Percentiles rank a stretch among this genome's conserved stretches.
phyloP scores from a whole-genome alignment of 1,140 invertebrate genomes.

The Drosophila kikkawai region DNA sequence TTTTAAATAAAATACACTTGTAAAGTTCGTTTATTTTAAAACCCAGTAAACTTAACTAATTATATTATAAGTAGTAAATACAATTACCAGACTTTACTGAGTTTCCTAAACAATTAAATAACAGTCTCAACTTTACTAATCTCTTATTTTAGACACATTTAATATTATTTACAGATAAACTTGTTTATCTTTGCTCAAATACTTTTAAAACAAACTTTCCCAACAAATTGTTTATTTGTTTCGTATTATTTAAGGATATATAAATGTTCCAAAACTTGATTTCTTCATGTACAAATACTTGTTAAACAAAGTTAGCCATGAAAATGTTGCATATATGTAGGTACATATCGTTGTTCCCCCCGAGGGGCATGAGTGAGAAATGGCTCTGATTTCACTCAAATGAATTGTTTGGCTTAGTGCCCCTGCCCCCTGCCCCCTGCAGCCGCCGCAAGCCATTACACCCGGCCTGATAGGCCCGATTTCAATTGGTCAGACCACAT shows the following conservation, averaged over 20 bases:
- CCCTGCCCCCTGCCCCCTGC: not conserved
- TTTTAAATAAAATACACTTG: too few relatives aligned
- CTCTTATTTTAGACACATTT: not conserved
- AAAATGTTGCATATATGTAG: not conserved
- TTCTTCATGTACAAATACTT: slow-evolving; percentile 5
- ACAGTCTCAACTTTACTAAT: not conserved
- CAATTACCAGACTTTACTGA: not conserved
- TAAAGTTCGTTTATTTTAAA: not conserved
- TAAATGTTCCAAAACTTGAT: not conserved
- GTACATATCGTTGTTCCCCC: not conserved
- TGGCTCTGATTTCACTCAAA: slow-evolving; percentile 4
- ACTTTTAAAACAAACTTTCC: not conserved
- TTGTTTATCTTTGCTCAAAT: not conserved
- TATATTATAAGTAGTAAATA: not conserved
- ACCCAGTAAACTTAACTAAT: not conserved
- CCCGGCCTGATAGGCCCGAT: slow-evolving; percentile 11
- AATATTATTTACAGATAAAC: not conserved
- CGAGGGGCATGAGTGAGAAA: not conserved
- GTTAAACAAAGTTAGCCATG: slow-evolving; percentile 13
- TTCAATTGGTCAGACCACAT: slow-evolving; percentile 43
- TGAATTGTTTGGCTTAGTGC: slow-evolving; percentile 14
- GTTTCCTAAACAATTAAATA: not conserved
- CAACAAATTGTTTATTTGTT: not conserved
- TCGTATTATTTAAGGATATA: slow-evolving; percentile 10
- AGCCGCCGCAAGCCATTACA: slow-evolving; percentile 30